Percentiles rank a stretch among this genome's conserved stretches.
Evolutionary conservation across 2,888 invertebrate species (phyloP).

Genomic region (Apamea monoglypha): DNA sequence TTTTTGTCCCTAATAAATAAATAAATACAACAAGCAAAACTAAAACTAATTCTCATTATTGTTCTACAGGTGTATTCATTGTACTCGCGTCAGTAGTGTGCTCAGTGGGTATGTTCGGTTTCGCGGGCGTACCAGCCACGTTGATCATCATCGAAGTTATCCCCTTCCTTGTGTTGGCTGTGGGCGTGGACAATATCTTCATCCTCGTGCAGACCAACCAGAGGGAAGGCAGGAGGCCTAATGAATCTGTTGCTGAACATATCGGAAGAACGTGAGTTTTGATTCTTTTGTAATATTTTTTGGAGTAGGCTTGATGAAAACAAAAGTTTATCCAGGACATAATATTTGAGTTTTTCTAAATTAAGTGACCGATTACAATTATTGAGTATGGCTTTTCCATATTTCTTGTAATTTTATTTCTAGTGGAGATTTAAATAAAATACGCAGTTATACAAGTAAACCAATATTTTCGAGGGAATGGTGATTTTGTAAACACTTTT

Average conservation of each 20-base stretch:
- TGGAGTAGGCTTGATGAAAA: neutral
- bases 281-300: neutral
- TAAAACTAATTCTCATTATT: neutral
- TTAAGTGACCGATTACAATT: too few species aligned
- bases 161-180: constrained; percentile 99
- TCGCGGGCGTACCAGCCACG: constrained; percentile 96
- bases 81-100: constrained; percentile 98
- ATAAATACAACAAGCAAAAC: too few species aligned
- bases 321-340: neutral
- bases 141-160: constrained; percentile 99
- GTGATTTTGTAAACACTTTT: neutral
- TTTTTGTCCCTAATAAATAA: too few species aligned
- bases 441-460: too few species aligned
- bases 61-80: constrained; percentile 95
- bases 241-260: constrained; percentile 95
- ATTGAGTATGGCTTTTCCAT: too few species aligned
- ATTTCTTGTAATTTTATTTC: too few species aligned
- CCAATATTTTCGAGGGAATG: neutral
- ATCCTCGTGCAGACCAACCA: constrained; percentile 99
- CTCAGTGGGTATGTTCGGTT: constrained; percentile 98
- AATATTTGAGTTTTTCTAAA: too few species aligned
- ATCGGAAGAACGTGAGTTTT: constrained; percentile 94
- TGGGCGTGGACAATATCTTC: constrained; percentile 99
- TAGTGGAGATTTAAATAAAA: too few species aligned
- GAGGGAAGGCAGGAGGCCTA: constrained; percentile 93